Percentiles rank a stretch among this genome's conserved stretches.
phyloP scores from a whole-genome alignment of 2,797 vertebrate genomes.

The Eurystomus glaucurus region DNA sequence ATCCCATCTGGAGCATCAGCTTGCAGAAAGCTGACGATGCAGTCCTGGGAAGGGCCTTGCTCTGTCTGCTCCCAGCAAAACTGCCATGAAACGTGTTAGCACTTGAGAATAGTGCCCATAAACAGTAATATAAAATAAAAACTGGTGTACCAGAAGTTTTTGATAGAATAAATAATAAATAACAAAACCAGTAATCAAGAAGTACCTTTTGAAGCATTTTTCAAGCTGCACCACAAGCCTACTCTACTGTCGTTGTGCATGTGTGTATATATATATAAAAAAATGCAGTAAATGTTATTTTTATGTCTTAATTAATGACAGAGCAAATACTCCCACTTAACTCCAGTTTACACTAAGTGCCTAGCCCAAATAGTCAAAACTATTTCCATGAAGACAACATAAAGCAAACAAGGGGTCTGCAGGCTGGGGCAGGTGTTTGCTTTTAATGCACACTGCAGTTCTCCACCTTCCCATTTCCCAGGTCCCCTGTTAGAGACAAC shows the following conservation, averaged over 20 bases:
- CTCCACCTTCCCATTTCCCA: neutral
- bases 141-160: neutral
- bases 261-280: neutral
- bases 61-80: neutral
- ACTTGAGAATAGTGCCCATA: accelerated
- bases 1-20: constrained; percentile 46
- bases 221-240: neutral
- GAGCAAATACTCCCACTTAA: constrained; percentile 12
- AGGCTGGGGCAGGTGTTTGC: neutral
- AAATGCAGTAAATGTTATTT: neutral
- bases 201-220: neutral
- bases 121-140: neutral
- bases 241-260: neutral
- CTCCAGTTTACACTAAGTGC: neutral
- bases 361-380: constrained; percentile 35
- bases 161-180: neutral
- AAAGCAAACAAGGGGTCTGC: neutral
- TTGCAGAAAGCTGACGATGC: constrained; percentile 27
- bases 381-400: neutral
- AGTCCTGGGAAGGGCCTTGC: neutral
- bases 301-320: neutral
- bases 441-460: neutral
- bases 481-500: neutral
- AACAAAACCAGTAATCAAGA: neutral
- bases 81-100: neutral